Evolutionary conservation across 2,797 vertebrate species (phyloP), one percentile per base, ranked within the genome.

Genomic region (Ceryle rudis): DNA sequence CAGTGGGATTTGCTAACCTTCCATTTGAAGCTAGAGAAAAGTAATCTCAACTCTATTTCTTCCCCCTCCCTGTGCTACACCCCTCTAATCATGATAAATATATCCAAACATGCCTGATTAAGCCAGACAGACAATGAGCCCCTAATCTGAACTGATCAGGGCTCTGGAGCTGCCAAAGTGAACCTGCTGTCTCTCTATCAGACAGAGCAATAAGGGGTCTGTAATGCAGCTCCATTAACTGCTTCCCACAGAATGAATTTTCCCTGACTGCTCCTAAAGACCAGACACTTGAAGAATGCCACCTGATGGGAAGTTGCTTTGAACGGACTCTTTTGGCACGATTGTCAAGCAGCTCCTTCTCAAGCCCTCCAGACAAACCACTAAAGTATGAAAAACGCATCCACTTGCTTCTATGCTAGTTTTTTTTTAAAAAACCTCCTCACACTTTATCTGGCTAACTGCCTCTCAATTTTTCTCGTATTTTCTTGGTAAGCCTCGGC

Each of bases 31-130:
- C 54, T 52, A 72, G 16, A 86, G 90, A 94, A 88, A 75, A 86
- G 80, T 74, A 73, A 94, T 81, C 71, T 96, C 74, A 41, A 42
- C 73, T 91, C 80, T 44, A 26, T 85, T 94, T 96, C 80, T 86
- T 90, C 67, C 54, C 84, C 11, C 22, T 89, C 65, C 78, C 89
- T 93, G 65, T 41, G 73, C 51, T 91, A 86, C 57, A 92, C 52
- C 46, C 35, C 75, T 95, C 77, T 96, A 97, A 97, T 97, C 96
- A 98, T 31, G 81, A 97, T 86, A 97, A 97, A 97, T 97, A 93
- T 95, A 97, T 93, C 98, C 97, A 97, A 98, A 98, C 92, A 96
- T 23, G 70, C 93, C 96, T 96, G 97, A 98, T 98, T 97, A 96
- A 95, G 88, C 81, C 93, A 97, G 97, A 79, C 94, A 97, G 97